Base-by-base conservation (phyloP, 2,888 invertebrate genomes). In the Tolmerus cingulatus region DNA sequence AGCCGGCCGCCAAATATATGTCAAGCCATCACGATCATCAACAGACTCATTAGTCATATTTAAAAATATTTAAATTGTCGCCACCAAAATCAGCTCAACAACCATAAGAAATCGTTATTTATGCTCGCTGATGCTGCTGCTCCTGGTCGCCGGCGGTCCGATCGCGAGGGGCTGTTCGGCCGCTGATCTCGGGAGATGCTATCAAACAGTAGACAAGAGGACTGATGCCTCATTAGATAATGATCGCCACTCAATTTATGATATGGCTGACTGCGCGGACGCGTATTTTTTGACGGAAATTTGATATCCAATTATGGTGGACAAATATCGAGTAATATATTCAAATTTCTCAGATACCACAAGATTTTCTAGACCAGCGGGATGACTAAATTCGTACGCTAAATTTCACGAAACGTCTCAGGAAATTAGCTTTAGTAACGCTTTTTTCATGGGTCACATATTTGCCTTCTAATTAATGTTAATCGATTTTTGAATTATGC, bases 381-480 rank as follows among this genome's bases (percentile, higher is more conserved):
- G 78, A 78, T 40, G 23, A 9, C 40, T 14, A 78, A 27, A 78
- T 78, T 40, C 78, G 23, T 78, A 40, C 78, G 43, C 40, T 43
- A 78, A 78, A 78, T 78, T 78, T 78, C 23, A 78, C 78, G 43
- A 78, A 78, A 78, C 19, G 40, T 40, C 37, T 78, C 43, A 78
- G 78, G 78, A 78, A 78, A 78, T 78, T 78, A 78, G 40, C 43
- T 78, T 78, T 78, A 46, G 78, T 78, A 78, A 78, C 78, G 78
- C 78, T 78, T 78, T 78, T 78, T 78, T 43, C 78, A 78, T 78
- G 40, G 78, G 43, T 23, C 78, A 43, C 37, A 76, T 23, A 40
- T 78, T 23, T 37, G 37, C 19, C 23, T 78, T 34, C 23, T 78
- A 78, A 78, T 78, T 37, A 78, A 78, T 78, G 78, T 78, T 66